Base-by-base conservation (phyloP, 2,888 invertebrate genomes). In the Cephus pygmeus region DNA sequence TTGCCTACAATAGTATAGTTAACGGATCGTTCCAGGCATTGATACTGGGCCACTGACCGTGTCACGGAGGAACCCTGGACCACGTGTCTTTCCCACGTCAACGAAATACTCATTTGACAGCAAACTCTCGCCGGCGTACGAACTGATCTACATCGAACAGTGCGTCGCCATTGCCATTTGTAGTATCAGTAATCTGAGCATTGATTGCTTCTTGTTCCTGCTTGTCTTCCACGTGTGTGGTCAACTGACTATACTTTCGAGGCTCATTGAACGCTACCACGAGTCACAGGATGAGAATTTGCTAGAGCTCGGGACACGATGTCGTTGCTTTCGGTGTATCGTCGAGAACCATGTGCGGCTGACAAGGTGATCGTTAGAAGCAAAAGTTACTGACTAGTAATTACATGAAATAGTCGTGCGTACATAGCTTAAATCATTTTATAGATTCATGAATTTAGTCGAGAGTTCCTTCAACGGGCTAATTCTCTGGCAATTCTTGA, bases 151-250 rank as follows among this genome's bases (percentile, higher is more conserved):
- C 73, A 71, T 69, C 33, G 9, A 40, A n/a, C 82, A 83, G 34
- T 71, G 74, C 56, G 56, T 69, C 31, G 73, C 33, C 31, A 12
- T 69, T 71, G 33, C 76, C 69, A 30, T 77, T 69, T 75, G 69
- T 11, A 33, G 69, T 6, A 69, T 69, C 31, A 69, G 31, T 4
- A 78, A 78, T 36, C 69, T 75, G 33, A 68, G 79, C 12, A 71
- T 80, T 23, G 83, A 83, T 34, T 80, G 78, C 73, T 81, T 80
- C 33, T 71, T 82, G 33, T 73, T 75, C 31, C 69, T 82, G n/a
- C 77, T 81, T 3, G 78, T 81, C n/a, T 79, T 83, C 30, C 84
- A 84, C 69, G 80, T 77, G 30, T 82, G 81, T 69, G 82, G 82
- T 3, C 85, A 84, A 73, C 77, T 85, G 36, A 79, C 80, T 12